Evolutionary conservation across 2,888 invertebrate species (phyloP), one percentile per base, ranked within the genome.

Genomic region (Caenorhabditis panamensis): DNA sequence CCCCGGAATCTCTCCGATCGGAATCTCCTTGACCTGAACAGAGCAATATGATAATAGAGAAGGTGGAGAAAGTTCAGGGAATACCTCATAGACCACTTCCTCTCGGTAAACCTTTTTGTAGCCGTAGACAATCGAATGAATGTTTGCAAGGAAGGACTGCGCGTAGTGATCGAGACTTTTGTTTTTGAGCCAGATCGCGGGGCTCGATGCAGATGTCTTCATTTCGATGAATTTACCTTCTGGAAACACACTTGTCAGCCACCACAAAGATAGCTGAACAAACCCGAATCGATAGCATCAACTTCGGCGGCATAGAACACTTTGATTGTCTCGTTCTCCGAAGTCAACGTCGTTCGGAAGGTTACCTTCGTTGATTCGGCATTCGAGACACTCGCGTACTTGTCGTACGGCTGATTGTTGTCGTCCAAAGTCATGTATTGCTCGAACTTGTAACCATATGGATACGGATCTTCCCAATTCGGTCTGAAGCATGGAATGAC

Each of bases 401-500:
- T 37, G 31, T 54, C 36, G 22, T 47, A 31, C 20, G 62, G 71
- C 0, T 53, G 13, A 20, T 53, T 61, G 16, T 68, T 49, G 1
- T 59, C 49, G 18, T 68, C 28, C 59, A 72, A 16, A 4, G 68
- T 59, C 68, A 68, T 68, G 31, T 37, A 68, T 20, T 37, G 22
- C 37, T 68, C 71, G 16, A 72, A 72, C n/a, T 63, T 61, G 51
- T 59, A 53, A 1, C 69, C 69, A 13, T 22, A 68, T 9, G 68
- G 68, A 18, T 13, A 22, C 20, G 41, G 18, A 4, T 0, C 47
- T 13, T 16, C 16, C 41, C 41, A 11, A 20, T 20, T 20, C 22
- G 28, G 24, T 3, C 54, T 66, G 49, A 26, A 66, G 54, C 1
- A n/a, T 6, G 31, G 9, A 4, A 6, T 31, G 4, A 6, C 31